phyloP scores from a whole-genome alignment of 1,140 invertebrate genomes.

The Zophobas morio region DNA sequence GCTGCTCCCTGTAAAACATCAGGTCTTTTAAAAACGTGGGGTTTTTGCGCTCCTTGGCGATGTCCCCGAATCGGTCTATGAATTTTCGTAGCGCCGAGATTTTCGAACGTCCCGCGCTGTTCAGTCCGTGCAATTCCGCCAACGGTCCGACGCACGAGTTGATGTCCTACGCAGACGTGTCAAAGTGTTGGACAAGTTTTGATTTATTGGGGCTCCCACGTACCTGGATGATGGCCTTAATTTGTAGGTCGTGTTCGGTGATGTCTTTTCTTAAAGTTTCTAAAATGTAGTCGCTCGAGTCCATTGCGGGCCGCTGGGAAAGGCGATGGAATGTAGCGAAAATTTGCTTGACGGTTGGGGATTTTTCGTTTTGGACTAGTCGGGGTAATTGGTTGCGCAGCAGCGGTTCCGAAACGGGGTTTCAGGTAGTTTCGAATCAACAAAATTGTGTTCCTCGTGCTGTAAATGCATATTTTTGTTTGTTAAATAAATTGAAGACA shows the following conservation, averaged over 20 bases:
- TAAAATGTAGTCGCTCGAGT: slow-evolving; percentile 61
- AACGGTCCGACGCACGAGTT: slow-evolving; percentile 78
- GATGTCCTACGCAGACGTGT: slow-evolving; percentile 73
- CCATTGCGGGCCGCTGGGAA: slow-evolving; percentile 54
- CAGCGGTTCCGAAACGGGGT: too few relatives aligned
- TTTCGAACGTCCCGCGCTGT: slow-evolving; percentile 79
- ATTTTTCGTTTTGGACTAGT: too few relatives aligned
- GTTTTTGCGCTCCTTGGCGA: slow-evolving; percentile 78
- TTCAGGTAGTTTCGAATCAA: too few relatives aligned
- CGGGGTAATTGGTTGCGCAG: too few relatives aligned
- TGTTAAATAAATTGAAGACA: too few relatives aligned
- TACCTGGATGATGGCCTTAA: slow-evolving; percentile 86
- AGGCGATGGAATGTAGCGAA: slow-evolving; percentile 4
- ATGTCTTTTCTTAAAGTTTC: slow-evolving; percentile 72
- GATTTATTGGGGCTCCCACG: slow-evolving; percentile 45
- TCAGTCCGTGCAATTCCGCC: slow-evolving; percentile 78
- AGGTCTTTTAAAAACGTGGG: slow-evolving; percentile 75
- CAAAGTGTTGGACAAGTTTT: not conserved
- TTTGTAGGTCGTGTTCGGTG: slow-evolving; percentile 79
- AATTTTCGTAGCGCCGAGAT: slow-evolving; percentile 76
- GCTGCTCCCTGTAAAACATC: slow-evolving; percentile 78
- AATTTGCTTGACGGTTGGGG: too few relatives aligned
- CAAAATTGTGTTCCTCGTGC: too few relatives aligned
- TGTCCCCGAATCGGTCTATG: slow-evolving; percentile 77
- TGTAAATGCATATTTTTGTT: too few relatives aligned